phyloP scores from a whole-genome alignment of 2,888 invertebrate species.

The Zonitis immaculata region DNA sequence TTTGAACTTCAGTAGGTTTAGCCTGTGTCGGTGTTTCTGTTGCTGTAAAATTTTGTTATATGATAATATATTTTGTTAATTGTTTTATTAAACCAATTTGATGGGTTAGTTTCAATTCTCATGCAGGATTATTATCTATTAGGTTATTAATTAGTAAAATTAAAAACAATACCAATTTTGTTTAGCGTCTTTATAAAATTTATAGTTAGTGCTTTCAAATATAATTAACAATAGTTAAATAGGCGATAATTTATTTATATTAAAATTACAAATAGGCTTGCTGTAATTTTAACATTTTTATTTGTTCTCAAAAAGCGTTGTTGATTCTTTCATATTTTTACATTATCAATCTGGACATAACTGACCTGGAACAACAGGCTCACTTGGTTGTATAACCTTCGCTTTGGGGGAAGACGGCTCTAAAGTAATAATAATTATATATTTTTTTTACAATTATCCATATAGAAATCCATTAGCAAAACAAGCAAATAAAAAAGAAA shows the following conservation, averaged over 20 bases:
- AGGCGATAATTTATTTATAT: background rate
- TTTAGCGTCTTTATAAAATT: background rate
- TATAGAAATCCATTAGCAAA: background rate
- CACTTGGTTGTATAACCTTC: constrained; percentile 18
- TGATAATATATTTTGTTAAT: background rate
- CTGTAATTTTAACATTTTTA: constrained; percentile 1
- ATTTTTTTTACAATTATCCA: background rate
- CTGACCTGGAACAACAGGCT: constrained; percentile 26
- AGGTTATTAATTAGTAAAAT: background rate
- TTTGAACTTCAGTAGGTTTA: constrained; percentile 5
- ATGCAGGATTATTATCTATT: background rate
- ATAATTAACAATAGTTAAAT: background rate
- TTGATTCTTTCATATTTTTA: background rate
- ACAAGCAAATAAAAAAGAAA: background rate
- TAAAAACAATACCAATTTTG: background rate
- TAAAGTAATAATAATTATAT: background rate
- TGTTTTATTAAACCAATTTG: background rate
- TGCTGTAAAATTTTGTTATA: constrained; percentile 9
- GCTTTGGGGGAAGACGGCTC: background rate
- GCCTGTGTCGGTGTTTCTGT: constrained; percentile 25
- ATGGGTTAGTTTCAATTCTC: background rate
- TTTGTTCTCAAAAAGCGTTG: background rate
- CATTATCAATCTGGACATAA: constrained; percentile 3
- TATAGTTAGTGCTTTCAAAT: background rate
- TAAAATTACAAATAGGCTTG: background rate